Conservation (phyloP, 2,888 invertebrate species). For the Microdon myrmicae region DNA sequence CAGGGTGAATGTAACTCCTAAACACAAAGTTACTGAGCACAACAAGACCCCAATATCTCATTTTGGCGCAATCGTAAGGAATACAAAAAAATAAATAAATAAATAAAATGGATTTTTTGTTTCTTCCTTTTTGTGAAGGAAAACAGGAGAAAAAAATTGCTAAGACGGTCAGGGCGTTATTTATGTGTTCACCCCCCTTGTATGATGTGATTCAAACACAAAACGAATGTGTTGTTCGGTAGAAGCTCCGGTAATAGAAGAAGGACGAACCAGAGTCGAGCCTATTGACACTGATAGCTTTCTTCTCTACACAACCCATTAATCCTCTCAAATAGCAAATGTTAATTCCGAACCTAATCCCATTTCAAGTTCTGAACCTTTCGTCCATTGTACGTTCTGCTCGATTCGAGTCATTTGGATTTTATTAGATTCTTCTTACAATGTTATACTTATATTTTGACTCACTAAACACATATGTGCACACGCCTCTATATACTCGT, state of each 20-base stretch:
- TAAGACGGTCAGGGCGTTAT: slow-evolving; percentile 46
- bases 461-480: background rate
- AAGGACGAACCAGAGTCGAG: too few relatives aligned
- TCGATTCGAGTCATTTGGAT: slow-evolving; percentile 45
- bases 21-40: too few relatives aligned
- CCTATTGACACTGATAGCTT: too few relatives aligned
- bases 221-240: slow-evolving; percentile 15
- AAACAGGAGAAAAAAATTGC: slow-evolving; percentile 34
- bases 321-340: slow-evolving; percentile 37
- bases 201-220: slow-evolving; percentile 15
- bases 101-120: background rate
- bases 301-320: slow-evolving; percentile 45
- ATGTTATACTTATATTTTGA: slow-evolving; percentile 11
- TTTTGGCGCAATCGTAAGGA: background rate
- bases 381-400: too few relatives aligned
- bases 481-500: slow-evolving; percentile 30
- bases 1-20: slow-evolving; percentile 10
- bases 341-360: slow-evolving; percentile 45
- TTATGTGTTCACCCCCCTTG: slow-evolving; percentile 44
- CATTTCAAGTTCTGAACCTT: too few relatives aligned
- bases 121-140: too few relatives aligned
- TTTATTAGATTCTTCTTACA: slow-evolving; percentile 46
- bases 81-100: slow-evolving; percentile 2
- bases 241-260: slow-evolving; percentile 17
- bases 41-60: slow-evolving; percentile 46